phyloP scores from a whole-genome alignment of 1,140 invertebrate genomes.

The Drosophila biarmipes region DNA sequence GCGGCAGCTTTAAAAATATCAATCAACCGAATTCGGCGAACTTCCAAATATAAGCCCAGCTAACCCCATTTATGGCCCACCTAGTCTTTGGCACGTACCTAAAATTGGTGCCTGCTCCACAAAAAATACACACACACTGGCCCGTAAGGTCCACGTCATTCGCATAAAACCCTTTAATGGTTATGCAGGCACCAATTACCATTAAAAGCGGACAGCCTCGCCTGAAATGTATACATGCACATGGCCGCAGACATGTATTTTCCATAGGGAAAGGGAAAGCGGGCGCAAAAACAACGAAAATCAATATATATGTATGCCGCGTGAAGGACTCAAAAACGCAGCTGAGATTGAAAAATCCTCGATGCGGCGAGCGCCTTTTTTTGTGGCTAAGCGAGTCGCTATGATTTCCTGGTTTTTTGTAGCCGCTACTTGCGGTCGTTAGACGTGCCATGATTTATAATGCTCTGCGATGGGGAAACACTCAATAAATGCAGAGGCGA shows the following conservation, averaged over 20 bases:
- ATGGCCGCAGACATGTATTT: slow-evolving; percentile 1
- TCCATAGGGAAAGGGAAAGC: not conserved
- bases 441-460: slow-evolving; percentile 45
- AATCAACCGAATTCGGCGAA: slow-evolving; percentile 19
- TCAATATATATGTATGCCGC: slow-evolving; percentile 59
- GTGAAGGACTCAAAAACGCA: slow-evolving; percentile 27
- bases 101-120: slow-evolving; percentile 18
- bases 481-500: not conserved
- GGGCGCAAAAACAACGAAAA: slow-evolving; percentile 44
- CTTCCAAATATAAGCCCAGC: slow-evolving; percentile 15
- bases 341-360: slow-evolving; percentile 48
- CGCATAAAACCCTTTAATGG: slow-evolving; percentile 68
- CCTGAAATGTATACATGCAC: slow-evolving; percentile 29
- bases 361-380: slow-evolving; percentile 21
- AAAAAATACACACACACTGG: slow-evolving; percentile 6
- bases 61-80: slow-evolving; percentile 33
- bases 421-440: slow-evolving; percentile 13
- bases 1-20: slow-evolving; percentile 15
- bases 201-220: slow-evolving; percentile 50
- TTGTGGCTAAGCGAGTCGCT: slow-evolving; percentile 33
- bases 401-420: slow-evolving; percentile 24
- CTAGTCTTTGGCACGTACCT: slow-evolving; percentile 28
- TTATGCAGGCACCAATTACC: slow-evolving; percentile 53
- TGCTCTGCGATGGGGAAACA: slow-evolving; percentile 8
- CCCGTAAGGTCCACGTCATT: slow-evolving; percentile 45